Evolutionary conservation across 2,888 invertebrate species (phyloP).

Genomic region (Parelbella ahira): DNA sequence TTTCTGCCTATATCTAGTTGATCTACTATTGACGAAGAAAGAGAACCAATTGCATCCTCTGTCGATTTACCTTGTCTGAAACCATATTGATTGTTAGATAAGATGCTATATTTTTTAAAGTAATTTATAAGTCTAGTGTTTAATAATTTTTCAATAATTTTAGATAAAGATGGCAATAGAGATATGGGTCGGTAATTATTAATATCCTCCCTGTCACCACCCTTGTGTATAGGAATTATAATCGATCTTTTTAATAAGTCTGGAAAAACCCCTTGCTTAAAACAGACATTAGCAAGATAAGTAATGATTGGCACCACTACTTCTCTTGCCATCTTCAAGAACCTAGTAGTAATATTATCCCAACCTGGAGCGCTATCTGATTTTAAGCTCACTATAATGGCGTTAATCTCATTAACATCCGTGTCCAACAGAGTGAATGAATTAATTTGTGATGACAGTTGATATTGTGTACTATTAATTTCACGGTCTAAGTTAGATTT

Average conservation of each 20-base stretch:
- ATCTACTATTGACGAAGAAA: not conserved
- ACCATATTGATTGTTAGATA: not conserved
- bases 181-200: not conserved
- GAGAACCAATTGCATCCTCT: not conserved
- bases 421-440: not conserved
- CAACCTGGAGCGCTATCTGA: not conserved
- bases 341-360: not conserved
- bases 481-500: no score
- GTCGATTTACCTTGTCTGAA: not conserved
- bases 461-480: slow-evolving; percentile 18
- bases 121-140: not conserved
- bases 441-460: not conserved
- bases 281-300: not conserved
- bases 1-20: not conserved
- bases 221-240: not conserved
- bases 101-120: not conserved
- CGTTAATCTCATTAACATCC: not conserved
- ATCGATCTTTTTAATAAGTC: not conserved
- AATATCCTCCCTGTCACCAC: not conserved
- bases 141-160: slow-evolving; percentile 1
- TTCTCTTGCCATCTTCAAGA: not conserved
- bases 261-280: not conserved
- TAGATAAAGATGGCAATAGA: not conserved
- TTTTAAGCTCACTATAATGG: not conserved
- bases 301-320: not conserved